A percentile compares a stretch with the other conserved stretches of the same genome.
These are phyloP conservation scores for Thermophis baileyi DNA, from an alignment of 2,113 vertebrate species.

Conservation along the genomic window DNA sequence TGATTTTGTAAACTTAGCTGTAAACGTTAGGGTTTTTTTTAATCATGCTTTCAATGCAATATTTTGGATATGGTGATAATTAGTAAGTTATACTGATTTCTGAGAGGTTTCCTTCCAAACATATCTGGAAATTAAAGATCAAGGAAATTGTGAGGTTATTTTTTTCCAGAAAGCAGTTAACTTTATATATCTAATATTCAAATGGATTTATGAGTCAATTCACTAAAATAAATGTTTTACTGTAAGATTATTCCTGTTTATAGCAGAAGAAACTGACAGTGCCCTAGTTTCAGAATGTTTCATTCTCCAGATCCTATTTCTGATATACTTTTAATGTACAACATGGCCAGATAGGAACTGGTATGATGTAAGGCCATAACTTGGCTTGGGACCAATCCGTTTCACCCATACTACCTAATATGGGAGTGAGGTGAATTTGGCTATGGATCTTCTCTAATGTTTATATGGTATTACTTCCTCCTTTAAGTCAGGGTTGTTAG, in stretches of 20 bases:
- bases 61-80: background rate
- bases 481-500: background rate
- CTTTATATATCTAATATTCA: slow-evolving; percentile 42
- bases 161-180: slow-evolving; percentile 28
- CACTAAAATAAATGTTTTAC: slow-evolving; percentile 54
- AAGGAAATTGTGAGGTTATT: slow-evolving; percentile 52
- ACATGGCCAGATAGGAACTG: slow-evolving; percentile 59
- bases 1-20: slow-evolving; percentile 18
- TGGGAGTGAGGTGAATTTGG: slow-evolving; percentile 1
- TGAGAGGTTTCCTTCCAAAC: background rate
- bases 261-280: slow-evolving; percentile 64
- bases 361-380: slow-evolving; percentile 19
- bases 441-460: background rate
- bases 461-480: background rate
- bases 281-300: slow-evolving; percentile 47
- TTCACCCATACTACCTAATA: slow-evolving; percentile 22
- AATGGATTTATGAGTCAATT: slow-evolving; percentile 61
- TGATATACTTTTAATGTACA: slow-evolving; percentile 64
- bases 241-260: slow-evolving; percentile 62
- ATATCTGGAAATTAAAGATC: background rate
- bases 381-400: slow-evolving; percentile 28
- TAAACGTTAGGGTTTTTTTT: background rate
- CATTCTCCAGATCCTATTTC: slow-evolving; percentile 60
- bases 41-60: slow-evolving; percentile 21
- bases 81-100: background rate